These are phyloP conservation scores for Platanista minor DNA, from an alignment of 2,113 vertebrate genomes.

Conservation along the genomic window DNA sequence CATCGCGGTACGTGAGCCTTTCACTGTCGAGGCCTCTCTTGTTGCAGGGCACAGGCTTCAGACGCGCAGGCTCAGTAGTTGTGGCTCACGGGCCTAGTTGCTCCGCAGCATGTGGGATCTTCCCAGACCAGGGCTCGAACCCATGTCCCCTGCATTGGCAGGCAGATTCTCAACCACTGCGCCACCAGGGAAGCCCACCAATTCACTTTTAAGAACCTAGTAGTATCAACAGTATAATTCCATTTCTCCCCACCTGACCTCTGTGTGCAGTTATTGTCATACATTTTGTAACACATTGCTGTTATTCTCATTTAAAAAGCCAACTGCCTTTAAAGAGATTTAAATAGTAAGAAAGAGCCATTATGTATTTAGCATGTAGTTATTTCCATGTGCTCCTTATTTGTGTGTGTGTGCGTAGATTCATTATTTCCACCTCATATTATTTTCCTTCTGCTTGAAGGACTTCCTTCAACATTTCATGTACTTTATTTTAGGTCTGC, in stretches of 20 bases:
- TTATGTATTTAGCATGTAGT: neutral
- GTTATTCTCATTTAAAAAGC: neutral
- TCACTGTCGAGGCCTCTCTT: too few species aligned
- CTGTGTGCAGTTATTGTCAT: neutral
- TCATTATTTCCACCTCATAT: neutral
- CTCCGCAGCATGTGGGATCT: too few species aligned
- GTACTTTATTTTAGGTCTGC: too few species aligned
- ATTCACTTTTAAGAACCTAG: neutral
- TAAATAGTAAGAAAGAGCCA: neutral
- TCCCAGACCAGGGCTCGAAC: too few species aligned
- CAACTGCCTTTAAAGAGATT: too few species aligned
- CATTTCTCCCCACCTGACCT: neutral
- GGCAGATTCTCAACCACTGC: too few species aligned
- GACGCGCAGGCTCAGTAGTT: rapidly evolving
- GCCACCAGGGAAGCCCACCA: too few species aligned
- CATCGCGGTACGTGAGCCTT: too few species aligned
- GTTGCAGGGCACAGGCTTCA: too few species aligned
- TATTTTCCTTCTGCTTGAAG: neutral
- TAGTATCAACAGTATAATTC: neutral
- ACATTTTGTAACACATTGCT: neutral
- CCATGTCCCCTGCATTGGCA: too few species aligned
- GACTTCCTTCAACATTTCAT: neutral
- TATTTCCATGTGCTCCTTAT: neutral
- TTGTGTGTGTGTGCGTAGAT: neutral
- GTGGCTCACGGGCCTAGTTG: too few species aligned